A percentile compares a stretch with the other conserved stretches of the same genome.
Conservation (phyloP, 2,113 vertebrate genomes). For the Peucedramus taeniatus region DNA sequence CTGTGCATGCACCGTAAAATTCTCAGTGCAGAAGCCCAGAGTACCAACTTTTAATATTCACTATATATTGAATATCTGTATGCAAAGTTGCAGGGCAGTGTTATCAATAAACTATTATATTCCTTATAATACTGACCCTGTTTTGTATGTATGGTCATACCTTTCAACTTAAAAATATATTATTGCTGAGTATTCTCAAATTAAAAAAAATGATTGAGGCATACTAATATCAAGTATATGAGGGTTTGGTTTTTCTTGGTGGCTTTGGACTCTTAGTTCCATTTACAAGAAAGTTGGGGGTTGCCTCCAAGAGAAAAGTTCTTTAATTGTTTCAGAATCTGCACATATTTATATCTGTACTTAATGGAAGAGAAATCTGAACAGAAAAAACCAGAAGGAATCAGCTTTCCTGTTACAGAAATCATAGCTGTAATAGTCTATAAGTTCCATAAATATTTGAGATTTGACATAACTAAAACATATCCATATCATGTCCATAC, state of each 20-base stretch:
- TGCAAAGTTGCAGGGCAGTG: not conserved
- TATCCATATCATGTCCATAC: rapidly evolving
- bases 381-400: not conserved
- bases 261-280: not conserved
- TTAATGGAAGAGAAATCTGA: not conserved
- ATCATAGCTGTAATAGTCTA: not conserved
- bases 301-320: not conserved
- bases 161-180: not conserved
- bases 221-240: not conserved
- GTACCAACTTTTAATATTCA: not conserved
- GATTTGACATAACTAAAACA: not conserved
- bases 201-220: not conserved
- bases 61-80: not conserved
- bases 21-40: not conserved
- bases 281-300: not conserved
- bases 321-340: not conserved
- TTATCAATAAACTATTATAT: not conserved
- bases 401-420: not conserved
- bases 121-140: not conserved
- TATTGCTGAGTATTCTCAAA: not conserved
- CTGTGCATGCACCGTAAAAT: not conserved
- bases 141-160: not conserved
- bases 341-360: not conserved
- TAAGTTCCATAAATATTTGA: not conserved
- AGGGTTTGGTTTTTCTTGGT: not conserved